Base-by-base conservation (phyloP, 2,113 vertebrate species). In the Polypterus bichir region DNA sequence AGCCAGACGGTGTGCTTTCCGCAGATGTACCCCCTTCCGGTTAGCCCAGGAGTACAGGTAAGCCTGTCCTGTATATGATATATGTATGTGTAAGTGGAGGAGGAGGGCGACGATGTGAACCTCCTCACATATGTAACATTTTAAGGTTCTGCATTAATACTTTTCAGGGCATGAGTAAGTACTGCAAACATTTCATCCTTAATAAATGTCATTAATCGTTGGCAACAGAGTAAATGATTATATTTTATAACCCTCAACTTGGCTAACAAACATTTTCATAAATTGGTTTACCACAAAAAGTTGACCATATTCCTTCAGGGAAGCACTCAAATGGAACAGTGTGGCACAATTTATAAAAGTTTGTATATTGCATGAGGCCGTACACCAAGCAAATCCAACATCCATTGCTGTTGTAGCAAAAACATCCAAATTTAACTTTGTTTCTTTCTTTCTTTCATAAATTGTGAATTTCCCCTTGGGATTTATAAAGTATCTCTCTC, bases 41-140 rank as follows among this genome's bases (percentile, higher is more conserved):
- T 98, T 74, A 97, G 94, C 76, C 94, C 96, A 57, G 96, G 96
- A 59, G 93, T 98, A 57, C 96, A 98, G 88, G 96, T 98, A 82
- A 88, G 77, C 48, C 59, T 9, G 44, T 57, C 57, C 11, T 59
- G 44, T 44, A 9, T 47, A 27, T 27, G 27, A 55, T n/a, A 55
- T 27, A 4, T 27, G 10, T 55, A 27, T 55, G 54, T 55, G 27
- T 55, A n/a, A 27, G 10, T 55, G 54, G 10, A 55, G 10, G 10
- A n/a, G 54, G 27, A 27, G 2, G 27, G 27, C 27, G 27, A n/a
- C 27, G 27, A 27, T 27, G 27, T 27, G 6, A 51, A 2, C 6
- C 49, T 51, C 49, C 49, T 7, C 49, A 51, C 9, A 2, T 51
- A 2, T 51, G 9, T 9, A 9, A 7, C 49, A 7, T 51, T 51